Percentiles rank a stretch among this genome's conserved stretches.
Conservation (phyloP, 2,888 invertebrate species). For the Sicus ferrugineus region DNA sequence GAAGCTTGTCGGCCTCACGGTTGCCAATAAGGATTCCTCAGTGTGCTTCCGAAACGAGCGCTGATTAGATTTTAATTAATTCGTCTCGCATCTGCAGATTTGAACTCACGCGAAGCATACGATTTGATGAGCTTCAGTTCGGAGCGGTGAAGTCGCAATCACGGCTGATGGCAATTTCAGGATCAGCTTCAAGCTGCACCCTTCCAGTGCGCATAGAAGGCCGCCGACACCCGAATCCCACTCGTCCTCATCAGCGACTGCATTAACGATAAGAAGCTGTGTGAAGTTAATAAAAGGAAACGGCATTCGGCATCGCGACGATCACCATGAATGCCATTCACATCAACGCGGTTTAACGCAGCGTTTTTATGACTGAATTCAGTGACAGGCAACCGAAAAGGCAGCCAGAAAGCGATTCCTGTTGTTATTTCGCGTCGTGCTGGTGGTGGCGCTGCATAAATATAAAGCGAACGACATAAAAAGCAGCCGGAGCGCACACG, state of each 20-base stretch:
- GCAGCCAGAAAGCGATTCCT: conserved; percentile 1
- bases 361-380: conserved; percentile 29
- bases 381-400: conserved; percentile 29
- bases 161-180: neutral
- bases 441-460: conserved; percentile 31
- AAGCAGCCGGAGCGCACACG: conserved; percentile 12
- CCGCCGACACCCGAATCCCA: neutral
- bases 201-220: too few relatives aligned
- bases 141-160: neutral
- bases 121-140: neutral
- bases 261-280: conserved; percentile 25
- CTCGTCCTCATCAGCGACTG: neutral
- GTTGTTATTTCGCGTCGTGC: neutral
- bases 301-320: conserved; percentile 4
- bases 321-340: conserved; percentile 25
- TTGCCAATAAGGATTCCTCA: too few relatives aligned
- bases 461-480: conserved; percentile 32
- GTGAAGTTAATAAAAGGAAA: conserved; percentile 34
- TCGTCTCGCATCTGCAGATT: neutral
- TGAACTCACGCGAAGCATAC: neutral
- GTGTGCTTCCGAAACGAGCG: too few relatives aligned
- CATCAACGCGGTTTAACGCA: conserved; percentile 26
- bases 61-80: neutral
- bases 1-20: too few relatives aligned
- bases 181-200: neutral